Conservation (phyloP, 2,888 invertebrate genomes). For the Epsilonema sp. region DNA sequence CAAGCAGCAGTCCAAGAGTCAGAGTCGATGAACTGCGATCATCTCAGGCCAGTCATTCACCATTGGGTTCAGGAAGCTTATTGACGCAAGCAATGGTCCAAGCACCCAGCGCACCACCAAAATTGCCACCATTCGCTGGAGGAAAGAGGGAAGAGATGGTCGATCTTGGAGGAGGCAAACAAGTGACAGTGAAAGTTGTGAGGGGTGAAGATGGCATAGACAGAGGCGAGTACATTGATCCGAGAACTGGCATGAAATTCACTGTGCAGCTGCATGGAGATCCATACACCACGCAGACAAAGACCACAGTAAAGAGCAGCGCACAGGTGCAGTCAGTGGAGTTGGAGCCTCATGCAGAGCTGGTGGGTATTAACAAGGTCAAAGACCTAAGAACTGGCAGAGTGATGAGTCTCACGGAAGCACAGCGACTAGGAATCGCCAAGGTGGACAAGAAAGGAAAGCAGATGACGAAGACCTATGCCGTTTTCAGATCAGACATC, state of each 20-base stretch:
- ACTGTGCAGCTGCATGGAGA: constrained; percentile 6
- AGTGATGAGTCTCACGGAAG: constrained; percentile 12
- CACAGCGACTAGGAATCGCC: constrained; percentile 13
- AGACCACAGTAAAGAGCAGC: constrained; percentile 7
- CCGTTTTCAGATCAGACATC: constrained; percentile 8
- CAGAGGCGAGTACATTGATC: constrained; percentile 9
- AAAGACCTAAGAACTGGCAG: constrained; percentile 7
- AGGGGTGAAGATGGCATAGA: constrained; percentile 6
- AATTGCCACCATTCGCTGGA: too few relatives aligned
- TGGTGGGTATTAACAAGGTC: constrained; percentile 7
- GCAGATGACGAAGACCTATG: constrained; percentile 2
- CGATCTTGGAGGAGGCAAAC: constrained; percentile 7
- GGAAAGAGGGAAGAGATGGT: constrained; percentile 4
- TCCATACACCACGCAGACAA: constrained; percentile 5
- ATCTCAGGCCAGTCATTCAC: too few relatives aligned
- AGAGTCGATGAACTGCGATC: too few relatives aligned
- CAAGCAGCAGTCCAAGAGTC: too few relatives aligned
- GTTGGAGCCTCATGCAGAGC: constrained; percentile 5
- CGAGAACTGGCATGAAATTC: constrained; percentile 7
- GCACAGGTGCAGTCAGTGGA: constrained; percentile 6
- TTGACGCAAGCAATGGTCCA: too few relatives aligned
- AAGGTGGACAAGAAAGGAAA: constrained; percentile 10
- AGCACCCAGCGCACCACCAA: too few relatives aligned
- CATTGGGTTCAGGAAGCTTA: too few relatives aligned
- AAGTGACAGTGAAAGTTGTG: constrained; percentile 8